Evolutionary conservation across 2,797 vertebrate genomes (phyloP).

Genomic region (Aphelocoma californica): DNA sequence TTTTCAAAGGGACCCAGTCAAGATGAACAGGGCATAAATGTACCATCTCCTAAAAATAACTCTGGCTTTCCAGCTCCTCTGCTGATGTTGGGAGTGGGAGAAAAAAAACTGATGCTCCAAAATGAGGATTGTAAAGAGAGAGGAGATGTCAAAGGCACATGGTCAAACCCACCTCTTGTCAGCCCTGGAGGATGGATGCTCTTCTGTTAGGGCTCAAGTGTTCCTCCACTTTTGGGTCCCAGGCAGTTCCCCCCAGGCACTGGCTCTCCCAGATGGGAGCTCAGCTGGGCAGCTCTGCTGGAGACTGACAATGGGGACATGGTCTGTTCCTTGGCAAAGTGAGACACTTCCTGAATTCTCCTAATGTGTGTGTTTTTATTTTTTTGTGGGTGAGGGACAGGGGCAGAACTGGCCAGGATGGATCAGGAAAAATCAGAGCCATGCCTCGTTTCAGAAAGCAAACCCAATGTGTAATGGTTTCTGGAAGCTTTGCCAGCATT

Average conservation of each 20-base stretch:
- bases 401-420: not conserved
- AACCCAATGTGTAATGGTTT: not conserved
- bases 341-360: not conserved
- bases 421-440: not conserved
- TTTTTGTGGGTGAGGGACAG: not conserved
- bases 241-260: not conserved
- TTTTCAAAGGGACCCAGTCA: slow-evolving; percentile 33
- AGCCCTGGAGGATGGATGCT: not conserved
- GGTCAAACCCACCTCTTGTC: not conserved
- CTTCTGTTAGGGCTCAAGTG: not conserved
- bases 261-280: not conserved
- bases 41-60: slow-evolving; percentile 42
- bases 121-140: not conserved
- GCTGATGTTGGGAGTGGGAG: not conserved
- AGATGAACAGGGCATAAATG: slow-evolving; percentile 27
- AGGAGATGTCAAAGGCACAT: not conserved
- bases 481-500: not conserved
- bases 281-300: not conserved
- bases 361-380: not conserved
- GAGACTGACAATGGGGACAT: not conserved
- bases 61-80: slow-evolving; percentile 1
- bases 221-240: not conserved
- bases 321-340: not conserved
- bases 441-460: not conserved
- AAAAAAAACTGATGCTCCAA: not conserved